phyloP scores from a whole-genome alignment of 2,888 invertebrate species.

The Gari tellinella region DNA sequence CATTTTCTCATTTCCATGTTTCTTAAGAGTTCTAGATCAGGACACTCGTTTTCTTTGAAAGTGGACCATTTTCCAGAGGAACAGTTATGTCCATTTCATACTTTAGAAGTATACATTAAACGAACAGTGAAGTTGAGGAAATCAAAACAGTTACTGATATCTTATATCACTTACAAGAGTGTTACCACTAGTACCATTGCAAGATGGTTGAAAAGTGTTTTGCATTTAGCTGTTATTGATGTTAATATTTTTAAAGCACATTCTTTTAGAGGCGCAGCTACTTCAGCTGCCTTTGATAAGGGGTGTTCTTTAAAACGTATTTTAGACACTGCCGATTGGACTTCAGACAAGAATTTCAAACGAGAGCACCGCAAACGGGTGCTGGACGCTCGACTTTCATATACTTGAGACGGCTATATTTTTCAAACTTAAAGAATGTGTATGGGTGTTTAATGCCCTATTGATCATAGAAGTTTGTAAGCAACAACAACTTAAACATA shows the following conservation, averaged over 20 bases:
- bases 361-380: too few species aligned
- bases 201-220: conserved; percentile 33
- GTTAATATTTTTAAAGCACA: too few species aligned
- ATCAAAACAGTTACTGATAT: conserved; percentile 25
- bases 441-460: too few species aligned
- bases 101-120: conserved; percentile 23
- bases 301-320: conserved; percentile 10
- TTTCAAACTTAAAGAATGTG: too few species aligned
- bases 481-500: too few species aligned
- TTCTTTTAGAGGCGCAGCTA: too few species aligned
- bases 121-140: conserved; percentile 4
- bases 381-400: too few species aligned
- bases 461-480: too few species aligned
- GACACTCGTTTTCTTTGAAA: conserved; percentile 14
- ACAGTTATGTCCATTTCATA: conserved; percentile 39
- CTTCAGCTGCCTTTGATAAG: too few species aligned
- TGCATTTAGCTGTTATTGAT: neutral
- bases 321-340: conserved; percentile 32
- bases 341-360: conserved; percentile 27
- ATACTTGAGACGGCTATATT: too few species aligned
- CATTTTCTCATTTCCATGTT: conserved; percentile 38
- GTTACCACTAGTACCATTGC: conserved; percentile 46
- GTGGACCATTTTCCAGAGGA: conserved; percentile 37
- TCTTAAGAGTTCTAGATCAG: conserved; percentile 8
- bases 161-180: conserved; percentile 36